Evolutionary conservation across 2,888 invertebrate genomes (phyloP).

Genomic region (Anorthoa munda): DNA sequence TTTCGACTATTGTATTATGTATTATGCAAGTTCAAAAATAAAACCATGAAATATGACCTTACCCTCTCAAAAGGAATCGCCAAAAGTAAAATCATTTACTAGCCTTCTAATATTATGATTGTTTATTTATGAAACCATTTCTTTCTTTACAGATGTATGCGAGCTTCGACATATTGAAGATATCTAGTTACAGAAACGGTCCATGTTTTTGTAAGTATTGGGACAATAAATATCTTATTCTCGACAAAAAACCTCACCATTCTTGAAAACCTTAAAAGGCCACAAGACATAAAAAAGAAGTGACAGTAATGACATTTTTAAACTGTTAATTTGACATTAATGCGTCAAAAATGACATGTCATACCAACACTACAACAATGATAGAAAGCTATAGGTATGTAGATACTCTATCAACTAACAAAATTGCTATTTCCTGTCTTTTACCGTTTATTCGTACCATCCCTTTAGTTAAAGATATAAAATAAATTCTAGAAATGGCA

Average conservation of each 20-base stretch:
- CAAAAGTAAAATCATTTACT: background rate
- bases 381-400: background rate
- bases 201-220: constrained; percentile 22
- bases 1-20: too few relatives aligned
- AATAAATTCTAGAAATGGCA: constrained; percentile 35
- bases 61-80: background rate
- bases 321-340: background rate
- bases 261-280: background rate
- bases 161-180: background rate
- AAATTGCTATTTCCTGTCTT: constrained; percentile 46
- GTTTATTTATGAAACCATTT: constrained; percentile 26
- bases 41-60: background rate
- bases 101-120: background rate
- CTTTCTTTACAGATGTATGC: constrained; percentile 22
- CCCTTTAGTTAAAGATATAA: constrained; percentile 7
- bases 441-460: constrained; percentile 2
- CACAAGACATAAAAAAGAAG: background rate
- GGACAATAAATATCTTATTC: constrained; percentile 15
- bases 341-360: constrained; percentile 9
- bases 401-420: constrained; percentile 21
- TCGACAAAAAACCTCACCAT: background rate
- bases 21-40: too few relatives aligned
- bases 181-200: background rate
- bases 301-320: background rate
- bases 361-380: background rate